These are phyloP conservation scores for Microcebus lehilahytsara DNA, from an alignment of 2,113 vertebrate genomes.

Conservation along the genomic window DNA sequence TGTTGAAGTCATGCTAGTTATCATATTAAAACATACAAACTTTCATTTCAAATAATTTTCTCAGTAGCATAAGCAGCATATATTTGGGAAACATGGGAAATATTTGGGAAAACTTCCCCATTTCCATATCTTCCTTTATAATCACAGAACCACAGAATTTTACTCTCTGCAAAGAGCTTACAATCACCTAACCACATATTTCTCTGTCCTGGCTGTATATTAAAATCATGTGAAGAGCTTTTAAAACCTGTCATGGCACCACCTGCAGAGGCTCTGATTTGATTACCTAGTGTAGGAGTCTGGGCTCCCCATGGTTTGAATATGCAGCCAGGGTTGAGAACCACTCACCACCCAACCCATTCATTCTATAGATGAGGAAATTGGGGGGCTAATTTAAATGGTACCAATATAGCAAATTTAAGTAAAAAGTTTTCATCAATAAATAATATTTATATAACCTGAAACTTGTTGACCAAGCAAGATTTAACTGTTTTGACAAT, in stretches of 20 bases:
- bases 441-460: conserved; percentile 14
- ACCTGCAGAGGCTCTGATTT: not conserved
- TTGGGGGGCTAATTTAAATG: not conserved
- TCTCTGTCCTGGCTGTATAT: not conserved
- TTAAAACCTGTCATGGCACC: too few relatives aligned
- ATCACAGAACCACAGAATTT: not conserved
- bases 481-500: not conserved
- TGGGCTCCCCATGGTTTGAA: not conserved
- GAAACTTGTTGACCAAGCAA: not conserved
- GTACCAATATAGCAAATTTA: not conserved
- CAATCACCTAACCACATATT: not conserved
- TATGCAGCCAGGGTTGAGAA: not conserved
- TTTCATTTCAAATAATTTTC: not conserved
- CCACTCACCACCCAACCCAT: not conserved
- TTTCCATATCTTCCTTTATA: not conserved
- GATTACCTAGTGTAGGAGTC: not conserved
- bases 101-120: not conserved
- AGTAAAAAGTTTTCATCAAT: not conserved
- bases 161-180: not conserved
- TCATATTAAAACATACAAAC: not conserved
- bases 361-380: conserved; percentile 1
- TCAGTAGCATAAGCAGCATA: not conserved
- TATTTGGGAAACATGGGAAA: too few relatives aligned
- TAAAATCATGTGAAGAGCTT: not conserved
- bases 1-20: not conserved